These are phyloP conservation scores for Augochlora pura DNA, from an alignment of 1,140 invertebrate genomes.

Conservation along the genomic window DNA sequence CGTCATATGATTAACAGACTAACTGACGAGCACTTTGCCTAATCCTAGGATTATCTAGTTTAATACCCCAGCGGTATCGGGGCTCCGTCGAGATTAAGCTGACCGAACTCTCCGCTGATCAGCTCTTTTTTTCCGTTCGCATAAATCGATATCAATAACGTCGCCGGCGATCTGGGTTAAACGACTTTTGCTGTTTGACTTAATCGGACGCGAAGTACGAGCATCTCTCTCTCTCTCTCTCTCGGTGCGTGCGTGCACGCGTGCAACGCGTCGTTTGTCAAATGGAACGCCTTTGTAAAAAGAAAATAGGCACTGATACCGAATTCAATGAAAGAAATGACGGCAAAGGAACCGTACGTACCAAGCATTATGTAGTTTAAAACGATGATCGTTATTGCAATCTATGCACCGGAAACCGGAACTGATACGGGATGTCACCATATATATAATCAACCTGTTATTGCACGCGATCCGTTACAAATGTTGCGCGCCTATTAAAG, in stretches of 20 bases:
- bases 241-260: background rate
- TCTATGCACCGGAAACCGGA: constrained; percentile 42
- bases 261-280: constrained; percentile 41
- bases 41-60: constrained; percentile 67
- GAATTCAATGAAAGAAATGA: background rate
- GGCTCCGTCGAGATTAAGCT: constrained; percentile 52
- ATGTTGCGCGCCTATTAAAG: background rate
- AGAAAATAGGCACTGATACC: constrained; percentile 18
- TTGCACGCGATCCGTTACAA: constrained; percentile 3
- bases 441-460: constrained; percentile 24
- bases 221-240: no score
- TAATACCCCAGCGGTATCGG: constrained; percentile 56
- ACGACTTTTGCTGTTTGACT: constrained; percentile 29
- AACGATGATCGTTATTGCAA: constrained; percentile 16
- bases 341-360: background rate
- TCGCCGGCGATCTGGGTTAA: constrained; percentile 32
- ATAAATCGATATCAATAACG: constrained; percentile 34
- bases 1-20: constrained; percentile 53
- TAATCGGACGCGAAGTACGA: constrained; percentile 18
- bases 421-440: constrained; percentile 32
- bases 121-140: constrained; percentile 19
- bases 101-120: constrained; percentile 45
- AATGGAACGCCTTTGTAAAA: constrained; percentile 26
- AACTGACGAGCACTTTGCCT: constrained; percentile 51
- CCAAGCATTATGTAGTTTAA: background rate